Evolutionary conservation across 1,140 invertebrate genomes (phyloP).

Genomic region (Trypoxylus dichotomus): DNA sequence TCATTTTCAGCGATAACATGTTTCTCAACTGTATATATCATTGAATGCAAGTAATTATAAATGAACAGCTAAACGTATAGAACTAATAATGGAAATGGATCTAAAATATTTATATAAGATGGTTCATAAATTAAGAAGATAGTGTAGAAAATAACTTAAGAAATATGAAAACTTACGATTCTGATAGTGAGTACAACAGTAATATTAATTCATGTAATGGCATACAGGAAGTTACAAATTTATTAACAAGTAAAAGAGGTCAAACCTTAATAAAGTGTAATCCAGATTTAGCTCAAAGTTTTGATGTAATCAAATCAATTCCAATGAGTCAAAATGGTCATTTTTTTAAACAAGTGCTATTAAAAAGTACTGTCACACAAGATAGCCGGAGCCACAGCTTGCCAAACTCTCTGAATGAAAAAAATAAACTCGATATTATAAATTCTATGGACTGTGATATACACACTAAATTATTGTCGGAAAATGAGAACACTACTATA

Average conservation of each 20-base stretch:
- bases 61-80: too few relatives aligned
- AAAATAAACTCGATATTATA: constrained; percentile 31
- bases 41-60: not conserved
- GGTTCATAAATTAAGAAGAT: not conserved
- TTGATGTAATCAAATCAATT: constrained; percentile 34
- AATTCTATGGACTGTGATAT: constrained; percentile 36
- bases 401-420: constrained; percentile 40
- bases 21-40: not conserved
- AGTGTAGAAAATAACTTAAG: not conserved
- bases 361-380: constrained; percentile 34
- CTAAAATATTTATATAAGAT: not conserved
- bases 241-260: constrained; percentile 34
- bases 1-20: not conserved
- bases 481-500: constrained; percentile 36
- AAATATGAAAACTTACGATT: constrained; percentile 37
- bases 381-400: constrained; percentile 43
- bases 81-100: not conserved
- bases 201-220: constrained; percentile 33
- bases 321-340: constrained; percentile 41
- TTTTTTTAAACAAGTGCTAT: constrained; percentile 37
- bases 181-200: constrained; percentile 32
- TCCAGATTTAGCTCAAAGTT: constrained; percentile 33
- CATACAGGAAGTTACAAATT: constrained; percentile 36
- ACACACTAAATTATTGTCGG: constrained; percentile 36
- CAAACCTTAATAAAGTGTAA: constrained; percentile 36